Evolutionary conservation across 2,113 vertebrate species (phyloP).

Genomic region (Gavia stellata): DNA sequence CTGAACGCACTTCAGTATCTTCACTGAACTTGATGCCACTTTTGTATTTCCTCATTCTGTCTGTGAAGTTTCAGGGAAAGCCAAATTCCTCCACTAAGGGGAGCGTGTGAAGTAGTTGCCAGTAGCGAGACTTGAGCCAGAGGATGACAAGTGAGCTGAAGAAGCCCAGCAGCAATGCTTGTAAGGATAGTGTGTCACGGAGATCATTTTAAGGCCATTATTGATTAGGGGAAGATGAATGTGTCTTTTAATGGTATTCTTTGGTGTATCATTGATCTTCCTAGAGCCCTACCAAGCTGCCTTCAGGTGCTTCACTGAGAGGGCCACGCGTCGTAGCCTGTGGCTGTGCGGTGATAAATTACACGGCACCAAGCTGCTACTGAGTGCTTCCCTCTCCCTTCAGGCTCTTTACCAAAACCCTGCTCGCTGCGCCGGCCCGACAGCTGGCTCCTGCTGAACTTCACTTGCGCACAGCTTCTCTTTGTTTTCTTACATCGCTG

Average conservation of each 20-base stretch:
- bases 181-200: conserved; percentile 7
- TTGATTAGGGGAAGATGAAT: conserved; percentile 70
- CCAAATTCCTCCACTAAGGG: background rate
- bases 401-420: background rate
- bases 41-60: background rate
- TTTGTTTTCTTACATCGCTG: background rate
- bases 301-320: conserved; percentile 22
- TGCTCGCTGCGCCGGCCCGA: background rate
- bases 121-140: conserved; percentile 25
- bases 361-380: background rate
- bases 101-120: background rate
- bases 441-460: conserved; percentile 3
- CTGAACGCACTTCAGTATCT: background rate
- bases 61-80: conserved; percentile 16
- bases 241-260: conserved; percentile 67
- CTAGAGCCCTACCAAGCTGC: conserved; percentile 46
- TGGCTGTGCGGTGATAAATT: conserved; percentile 38
- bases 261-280: conserved; percentile 68
- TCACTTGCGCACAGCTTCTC: background rate
- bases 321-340: background rate
- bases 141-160: conserved; percentile 28
- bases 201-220: conserved; percentile 64
- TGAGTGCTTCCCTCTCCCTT: background rate
- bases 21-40: background rate
- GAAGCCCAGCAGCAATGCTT: conserved; percentile 11